Conservation (phyloP, 2,113 vertebrate species). For the rabbit (Oryctolagus cuniculus) region mOryCun1.1 NC_091440.1:9281001-9281500, state of each 20-base stretch:
- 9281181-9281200: background rate
- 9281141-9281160: background rate
- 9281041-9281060: slow-evolving; percentile 22
- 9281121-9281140: background rate
- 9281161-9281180: background rate
- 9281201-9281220: background rate
- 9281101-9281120: background rate
- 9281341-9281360: too few relatives aligned
- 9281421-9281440: too few relatives aligned
- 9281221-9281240: slow-evolving; percentile 15
- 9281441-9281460: too few relatives aligned
- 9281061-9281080: background rate
- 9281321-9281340: too few relatives aligned
- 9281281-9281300: too few relatives aligned
- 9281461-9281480: too few relatives aligned
- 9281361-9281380: too few relatives aligned
- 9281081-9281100: background rate
- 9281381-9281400: too few relatives aligned
- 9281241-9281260: background rate
- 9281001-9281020: background rate
- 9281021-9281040: background rate
- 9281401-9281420: too few relatives aligned
- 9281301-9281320: too few relatives aligned
- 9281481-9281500: too few relatives aligned
- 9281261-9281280: too few relatives aligned